These are phyloP conservation scores for Cartodere bifasciata DNA, from an alignment of 2,888 invertebrate species.

Conservation along the genomic window DNA sequence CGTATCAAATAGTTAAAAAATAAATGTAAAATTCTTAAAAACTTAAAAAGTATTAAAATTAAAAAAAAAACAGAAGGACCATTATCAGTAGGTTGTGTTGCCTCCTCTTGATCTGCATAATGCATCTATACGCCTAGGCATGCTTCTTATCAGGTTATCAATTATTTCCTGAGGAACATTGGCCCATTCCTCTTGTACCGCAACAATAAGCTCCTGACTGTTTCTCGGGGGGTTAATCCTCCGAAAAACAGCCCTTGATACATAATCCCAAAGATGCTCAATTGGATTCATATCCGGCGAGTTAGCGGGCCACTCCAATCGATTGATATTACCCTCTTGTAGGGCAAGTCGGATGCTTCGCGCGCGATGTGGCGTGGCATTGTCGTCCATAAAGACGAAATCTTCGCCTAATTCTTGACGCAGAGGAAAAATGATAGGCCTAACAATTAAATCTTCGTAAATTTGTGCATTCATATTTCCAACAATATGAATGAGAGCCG, in stretches of 20 bases:
- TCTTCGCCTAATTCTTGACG: slow-evolving; percentile 3
- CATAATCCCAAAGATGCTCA: slow-evolving; percentile 16
- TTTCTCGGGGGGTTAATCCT: slow-evolving; percentile 5
- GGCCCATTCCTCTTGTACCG: slow-evolving; percentile 12
- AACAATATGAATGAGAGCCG: no score
- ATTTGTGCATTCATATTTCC: background rate
- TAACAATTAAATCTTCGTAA: slow-evolving; percentile 3
- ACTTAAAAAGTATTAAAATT: no score
- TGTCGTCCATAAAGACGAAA: slow-evolving; percentile 12
- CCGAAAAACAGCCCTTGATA: slow-evolving; percentile 12
- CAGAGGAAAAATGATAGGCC: slow-evolving; percentile 1
- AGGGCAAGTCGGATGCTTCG: slow-evolving; percentile 9
- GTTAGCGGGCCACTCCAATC: slow-evolving; percentile 18
- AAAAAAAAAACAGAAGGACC: no score
- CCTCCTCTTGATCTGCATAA: slow-evolving; percentile 15
- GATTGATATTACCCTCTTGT: slow-evolving; percentile 9
- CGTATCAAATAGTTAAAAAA: no score
- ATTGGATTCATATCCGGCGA: slow-evolving; percentile 21
- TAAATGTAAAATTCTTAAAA: no score
- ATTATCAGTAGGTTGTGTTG: slow-evolving; percentile 12
- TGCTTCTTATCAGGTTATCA: slow-evolving; percentile 12
- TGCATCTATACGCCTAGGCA: slow-evolving; percentile 13
- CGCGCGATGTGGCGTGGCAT: slow-evolving; percentile 10
- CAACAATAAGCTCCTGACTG: slow-evolving; percentile 10
- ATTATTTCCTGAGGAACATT: slow-evolving; percentile 13